Base-by-base conservation (phyloP, 2,797 vertebrate genomes). In the Lophotriccus pileatus region DNA sequence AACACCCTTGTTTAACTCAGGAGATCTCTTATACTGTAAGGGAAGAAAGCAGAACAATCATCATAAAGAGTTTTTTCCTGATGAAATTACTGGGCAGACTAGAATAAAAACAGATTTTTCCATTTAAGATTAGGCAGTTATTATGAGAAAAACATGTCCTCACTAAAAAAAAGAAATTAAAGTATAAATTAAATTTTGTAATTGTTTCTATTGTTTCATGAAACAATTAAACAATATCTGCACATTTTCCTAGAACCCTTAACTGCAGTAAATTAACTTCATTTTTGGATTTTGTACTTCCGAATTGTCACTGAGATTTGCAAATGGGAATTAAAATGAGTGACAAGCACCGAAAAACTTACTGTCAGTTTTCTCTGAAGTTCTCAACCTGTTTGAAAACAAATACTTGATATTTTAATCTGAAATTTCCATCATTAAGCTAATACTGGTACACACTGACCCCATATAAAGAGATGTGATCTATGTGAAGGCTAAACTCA, bases 331-430 rank as follows among this genome's bases (percentile, higher is more conserved):
- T 59, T 72, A 64, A 76, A 75, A 67, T 60, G 52, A 93, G 55
- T 81, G 36, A 91, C 28, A 89, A 49, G 36, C n/a, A 89, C 67
- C 17, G n/a, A 84, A 95, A 96, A 87, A 97, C 98, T 98, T 98
- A 98, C 98, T 98, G 76, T 97, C 86, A 39, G 53, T 44, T 93
- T 95, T 94, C 83, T 91, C 96, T 87, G 97, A 95, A 96, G 73
- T 94, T 96, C 96, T 97, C 60, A 92, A 95, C 93, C 98, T 98
- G 95, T 97, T 97, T 68, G 87, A 84, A 97, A 96, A 50, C 32
- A 97, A 97, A 64, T 41, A 79, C 58, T 83, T 89, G 30, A 87
- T 82, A 93, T 56, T 92, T 94, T 87, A 76, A 18, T 96, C 55
- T 36, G 89, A 88, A 70, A 69, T 74, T 86, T 90, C 56, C 77